Conservation (phyloP, 2,113 vertebrate genomes). For the Solea senegalensis region DNA sequence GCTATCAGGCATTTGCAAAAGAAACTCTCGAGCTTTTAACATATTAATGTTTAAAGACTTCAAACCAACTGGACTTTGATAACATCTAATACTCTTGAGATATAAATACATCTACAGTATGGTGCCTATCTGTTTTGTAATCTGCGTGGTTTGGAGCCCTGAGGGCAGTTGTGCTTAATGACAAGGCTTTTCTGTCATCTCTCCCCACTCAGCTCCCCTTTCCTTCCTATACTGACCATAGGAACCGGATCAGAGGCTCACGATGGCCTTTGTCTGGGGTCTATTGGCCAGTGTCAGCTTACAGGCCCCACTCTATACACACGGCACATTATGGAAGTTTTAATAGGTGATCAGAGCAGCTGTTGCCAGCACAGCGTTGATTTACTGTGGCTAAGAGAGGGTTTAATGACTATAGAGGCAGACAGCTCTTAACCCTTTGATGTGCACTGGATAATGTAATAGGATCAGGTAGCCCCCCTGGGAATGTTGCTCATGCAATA, state of each 20-base stretch:
- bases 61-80: slow-evolving; percentile 43
- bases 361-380: slow-evolving; percentile 73
- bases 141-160: slow-evolving; percentile 35
- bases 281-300: slow-evolving; percentile 68
- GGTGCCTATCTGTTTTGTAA: slow-evolving; percentile 36
- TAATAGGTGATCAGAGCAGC: slow-evolving; percentile 80
- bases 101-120: slow-evolving; percentile 50
- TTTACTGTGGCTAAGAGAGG: slow-evolving; percentile 76
- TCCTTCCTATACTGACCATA: slow-evolving; percentile 42
- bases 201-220: slow-evolving; percentile 43
- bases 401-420: slow-evolving; percentile 79
- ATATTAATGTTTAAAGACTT: slow-evolving; percentile 53
- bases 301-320: slow-evolving; percentile 66
- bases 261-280: slow-evolving; percentile 61
- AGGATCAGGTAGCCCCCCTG: slow-evolving; percentile 70
- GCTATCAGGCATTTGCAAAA: slow-evolving; percentile 37
- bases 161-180: slow-evolving; percentile 46
- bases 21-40: slow-evolving; percentile 50
- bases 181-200: slow-evolving; percentile 55
- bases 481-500: slow-evolving; percentile 51
- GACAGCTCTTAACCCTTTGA: slow-evolving; percentile 81
- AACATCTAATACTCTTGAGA: slow-evolving; percentile 47
- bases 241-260: slow-evolving; percentile 58
- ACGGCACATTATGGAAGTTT: slow-evolving; percentile 70
- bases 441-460: slow-evolving; percentile 74